These are phyloP conservation scores for Oscheius sp. DNA, from an alignment of 2,888 invertebrate genomes.

Conservation along the genomic window DNA sequence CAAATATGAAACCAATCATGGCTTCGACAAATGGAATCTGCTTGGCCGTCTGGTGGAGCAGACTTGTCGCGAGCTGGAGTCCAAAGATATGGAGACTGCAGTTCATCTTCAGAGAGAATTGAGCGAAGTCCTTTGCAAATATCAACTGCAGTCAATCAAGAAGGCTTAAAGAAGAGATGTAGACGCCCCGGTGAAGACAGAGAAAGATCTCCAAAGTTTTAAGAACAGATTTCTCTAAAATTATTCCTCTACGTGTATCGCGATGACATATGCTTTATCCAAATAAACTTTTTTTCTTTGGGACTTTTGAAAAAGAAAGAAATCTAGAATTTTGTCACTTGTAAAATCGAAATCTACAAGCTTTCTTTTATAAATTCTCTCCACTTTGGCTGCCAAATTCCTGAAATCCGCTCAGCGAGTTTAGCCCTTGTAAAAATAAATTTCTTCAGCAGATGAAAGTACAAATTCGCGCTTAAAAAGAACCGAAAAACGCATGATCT, in stretches of 20 bases:
- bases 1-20: background rate
- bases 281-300: background rate
- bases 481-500: too few species aligned
- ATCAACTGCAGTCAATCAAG: slow-evolving; percentile 9
- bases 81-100: slow-evolving; percentile 14
- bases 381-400: too few species aligned
- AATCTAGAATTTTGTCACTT: too few species aligned
- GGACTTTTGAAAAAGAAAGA: background rate
- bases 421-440: too few species aligned
- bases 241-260: background rate
- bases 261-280: slow-evolving; percentile 13
- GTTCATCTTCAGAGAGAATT: slow-evolving; percentile 28
- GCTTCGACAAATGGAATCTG: slow-evolving; percentile 29
- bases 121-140: slow-evolving; percentile 25
- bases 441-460: too few species aligned
- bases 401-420: too few species aligned
- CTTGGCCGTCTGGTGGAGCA: slow-evolving; percentile 24
- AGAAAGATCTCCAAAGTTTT: background rate
- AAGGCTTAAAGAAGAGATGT: background rate
- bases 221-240: background rate
- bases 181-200: background rate
- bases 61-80: slow-evolving; percentile 27
- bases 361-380: too few species aligned
- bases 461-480: too few species aligned
- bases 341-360: too few species aligned